Conservation (phyloP, 1,140 invertebrate species). For the Bombus vancouverensis region DNA sequence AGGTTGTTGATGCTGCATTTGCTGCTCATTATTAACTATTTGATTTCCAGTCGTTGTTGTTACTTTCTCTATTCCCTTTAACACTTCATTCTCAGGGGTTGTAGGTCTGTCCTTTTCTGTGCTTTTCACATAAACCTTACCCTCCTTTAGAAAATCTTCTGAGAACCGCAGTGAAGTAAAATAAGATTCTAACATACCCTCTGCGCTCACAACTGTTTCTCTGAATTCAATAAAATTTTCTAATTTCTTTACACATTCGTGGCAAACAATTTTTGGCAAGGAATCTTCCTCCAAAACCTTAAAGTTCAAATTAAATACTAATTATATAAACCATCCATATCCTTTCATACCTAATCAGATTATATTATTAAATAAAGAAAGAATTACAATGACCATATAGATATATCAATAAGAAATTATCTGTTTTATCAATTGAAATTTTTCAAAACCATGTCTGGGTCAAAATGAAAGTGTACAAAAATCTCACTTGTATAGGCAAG, state of each 20-base stretch:
- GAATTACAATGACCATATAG: not conserved
- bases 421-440: not conserved
- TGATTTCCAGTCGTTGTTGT: constrained; percentile 51
- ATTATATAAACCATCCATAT: not conserved
- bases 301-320: constrained; percentile 38
- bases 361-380: not conserved
- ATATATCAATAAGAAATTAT: not conserved
- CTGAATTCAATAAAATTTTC: constrained; percentile 86
- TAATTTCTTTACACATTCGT: constrained; percentile 85
- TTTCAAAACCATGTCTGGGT: not conserved
- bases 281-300: constrained; percentile 87
- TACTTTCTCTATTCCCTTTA: constrained; percentile 76
- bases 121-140: constrained; percentile 83
- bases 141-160: constrained; percentile 85
- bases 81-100: constrained; percentile 69
- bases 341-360: not conserved
- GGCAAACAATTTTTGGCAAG: constrained; percentile 88
- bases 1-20: constrained; percentile 76
- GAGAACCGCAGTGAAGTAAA: constrained; percentile 85
- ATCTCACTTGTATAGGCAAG: constrained; percentile 84
- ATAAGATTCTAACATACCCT: constrained; percentile 87
- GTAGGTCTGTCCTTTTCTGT: constrained; percentile 75
- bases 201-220: constrained; percentile 86
- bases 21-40: constrained; percentile 66
- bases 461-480: not conserved